Evolutionary conservation across 2,113 vertebrate genomes (phyloP), one percentile per base, ranked within the genome.

Genomic region (Triplophysa tibetana): DNA sequence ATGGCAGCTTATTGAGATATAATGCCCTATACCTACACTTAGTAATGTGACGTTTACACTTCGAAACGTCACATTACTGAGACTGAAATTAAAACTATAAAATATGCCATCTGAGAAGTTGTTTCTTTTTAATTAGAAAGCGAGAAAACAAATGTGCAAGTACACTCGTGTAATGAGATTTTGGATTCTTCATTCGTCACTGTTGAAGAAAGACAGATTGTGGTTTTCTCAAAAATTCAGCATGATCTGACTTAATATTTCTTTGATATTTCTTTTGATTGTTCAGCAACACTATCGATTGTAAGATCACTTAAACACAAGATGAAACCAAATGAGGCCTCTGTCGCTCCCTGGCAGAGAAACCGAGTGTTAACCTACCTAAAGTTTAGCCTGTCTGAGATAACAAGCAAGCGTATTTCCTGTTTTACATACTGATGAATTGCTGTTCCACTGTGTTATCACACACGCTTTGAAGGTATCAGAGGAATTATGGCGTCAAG

Each of bases 381-480:
- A 29, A 82, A 85, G 78, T 83, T 60, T 62, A 78, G 60, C n/a
- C 10, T 75, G 83, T 85, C 86, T 82, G 21, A 67, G 81, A 80
- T 54, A 80, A 81, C 60, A 23, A 83, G 75, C 76, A n/a, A 2
- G 41, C 33, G 65, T 54, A 52, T 52, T 70, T 75, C 29, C 43
- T 63, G 43, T 85, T 87, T 88, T 83, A 85, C 83, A 87, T 78
- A 77, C 82, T 61, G 56, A 67, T 29, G 29, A 48, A 19, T 3
- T 23, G 14, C 70, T 74, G 81, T 75, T 74, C 33, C 60, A 62
- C 66, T 21, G 68, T 41, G 75, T 45, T 24, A 41, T 79, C 79
- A 56, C 19, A 9, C 70, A 56, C 4, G 38, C 85, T 89, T 89
- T 86, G 81, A 88, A 87, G 86, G 65, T 85, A 88, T 86, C 79